Base-by-base conservation (phyloP, 2,113 vertebrate species). In the Pelobates fuscus region DNA sequence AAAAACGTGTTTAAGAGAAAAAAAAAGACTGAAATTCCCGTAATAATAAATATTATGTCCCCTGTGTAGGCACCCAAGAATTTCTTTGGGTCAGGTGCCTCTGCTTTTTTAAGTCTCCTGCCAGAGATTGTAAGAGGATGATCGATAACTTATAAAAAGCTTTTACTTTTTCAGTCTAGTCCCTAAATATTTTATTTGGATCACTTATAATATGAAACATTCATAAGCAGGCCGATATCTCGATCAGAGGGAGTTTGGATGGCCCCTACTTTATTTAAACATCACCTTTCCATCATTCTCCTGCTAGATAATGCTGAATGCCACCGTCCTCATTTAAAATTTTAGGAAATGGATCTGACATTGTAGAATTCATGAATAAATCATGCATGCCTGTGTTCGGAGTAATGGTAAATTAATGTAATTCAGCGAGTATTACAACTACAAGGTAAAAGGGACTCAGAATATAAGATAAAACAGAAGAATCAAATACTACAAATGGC, bases 181-280 rank as follows among this genome's bases (percentile, higher is more conserved):
- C 30, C 32, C 55, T 61, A 43, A 71, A 71, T 71, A 71, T 71
- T 71, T 71, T 44, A 61, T 61, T 61, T 18, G 17, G 4, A 11
- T 60, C 57, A 20, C 69, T 71, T 61, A 61, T 71, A 71, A 14
- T 37, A 71, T 61, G 57, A 71, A 71, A 71, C 69, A 71, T 71
- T 71, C 69, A 71, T 71, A 14, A 61, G 57, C 14, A 46, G 66
- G 66, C 29, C 66, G 14, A 18, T 52, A 52, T 17, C n/a, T n/a
- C 46, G 37, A 12, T 12, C 37, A 41, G 57, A 7, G 27, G 69
- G 17, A 44, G 58, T 0, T 37, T 37, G 5, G 24, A 44, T 27
- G 52, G 69, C 1, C 8, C 0, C 5, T 18, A 18, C 57, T 29
- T 71, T 58, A 54, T 24, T 59, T 57, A 21, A 32, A 18, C 68